Conservation (phyloP, 2,888 invertebrate species). For the Tryphoninae sp. region DNA sequence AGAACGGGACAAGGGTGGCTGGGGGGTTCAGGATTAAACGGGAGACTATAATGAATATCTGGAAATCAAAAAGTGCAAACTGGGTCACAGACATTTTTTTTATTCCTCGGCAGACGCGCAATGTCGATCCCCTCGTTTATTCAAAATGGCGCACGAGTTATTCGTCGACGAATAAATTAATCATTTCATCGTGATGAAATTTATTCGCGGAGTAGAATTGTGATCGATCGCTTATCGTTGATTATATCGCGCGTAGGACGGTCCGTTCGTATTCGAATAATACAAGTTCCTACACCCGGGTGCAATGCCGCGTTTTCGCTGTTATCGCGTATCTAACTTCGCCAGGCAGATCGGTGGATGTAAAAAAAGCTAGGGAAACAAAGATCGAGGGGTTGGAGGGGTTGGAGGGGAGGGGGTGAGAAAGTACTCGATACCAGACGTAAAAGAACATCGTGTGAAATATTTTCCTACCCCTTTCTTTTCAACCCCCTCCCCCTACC, state of each 20-base stretch:
- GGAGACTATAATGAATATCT: background rate
- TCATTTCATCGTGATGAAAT: background rate
- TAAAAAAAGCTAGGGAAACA: background rate
- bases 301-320: too few relatives aligned
- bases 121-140: background rate
- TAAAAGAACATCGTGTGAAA: conserved; percentile 35
- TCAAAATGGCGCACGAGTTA: background rate
- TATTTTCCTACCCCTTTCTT: background rate
- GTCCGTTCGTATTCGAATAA: too few relatives aligned
- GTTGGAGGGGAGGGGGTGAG: background rate
- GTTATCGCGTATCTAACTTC: too few relatives aligned
- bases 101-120: background rate
- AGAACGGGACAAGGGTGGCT: background rate
- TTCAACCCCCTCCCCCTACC: too few relatives aligned
- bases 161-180: background rate
- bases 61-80: background rate
- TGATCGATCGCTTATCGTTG: too few relatives aligned
- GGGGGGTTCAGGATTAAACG: conserved; percentile 9
- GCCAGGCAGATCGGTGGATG: conserved; percentile 5
- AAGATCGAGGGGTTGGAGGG: background rate
- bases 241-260: too few relatives aligned
- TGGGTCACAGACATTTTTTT: background rate
- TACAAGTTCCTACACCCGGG: too few relatives aligned
- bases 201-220: background rate
- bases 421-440: conserved; percentile 22